Evolutionary conservation across 2,888 invertebrate genomes (phyloP), one percentile per base, ranked within the genome.

Genomic region (Tupiocoris notatus): DNA sequence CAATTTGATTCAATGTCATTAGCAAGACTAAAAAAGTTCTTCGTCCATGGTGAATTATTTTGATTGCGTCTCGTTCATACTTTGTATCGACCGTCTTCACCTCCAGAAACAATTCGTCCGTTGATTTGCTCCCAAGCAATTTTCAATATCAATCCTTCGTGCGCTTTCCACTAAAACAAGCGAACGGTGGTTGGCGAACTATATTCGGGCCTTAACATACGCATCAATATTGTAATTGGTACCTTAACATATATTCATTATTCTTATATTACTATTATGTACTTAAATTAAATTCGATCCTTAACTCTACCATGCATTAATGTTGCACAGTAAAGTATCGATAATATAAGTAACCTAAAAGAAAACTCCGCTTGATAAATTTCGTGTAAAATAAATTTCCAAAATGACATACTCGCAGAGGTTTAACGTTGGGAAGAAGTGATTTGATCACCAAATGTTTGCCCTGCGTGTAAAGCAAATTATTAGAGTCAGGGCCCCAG

Each of bases 121-220:
- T 86, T 87, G 39, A 86, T 85, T 22, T 86, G 84, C 82, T 86
- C 88, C 89, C 89, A 90, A 71, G 87, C 86, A 2, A 88, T 85
- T 79, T 86, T 87, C 64, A 98, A 86, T 77, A 99, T 92, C 1
- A 98, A 86, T 0, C 94, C 95, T 81, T 98, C 98, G 82, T 99
- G 99, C 2, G 95, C 99, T 83, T 93, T 92, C 97, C 98, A 98
- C 93, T 96, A 12, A 39, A 39, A 39, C 39, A 39, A 7, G 3
- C 39, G 12, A 39, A 12, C n/a, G n/a, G n/a, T n/a, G n/a, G n/a
- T n/a, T n/a, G n/a, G n/a, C n/a, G n/a, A n/a, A n/a, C n/a, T n/a
- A n/a, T n/a, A n/a, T n/a, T n/a, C n/a, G n/a, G n/a, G n/a, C n/a
- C n/a, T n/a, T n/a, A n/a, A n/a, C n/a, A n/a, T n/a, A n/a, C n/a